Base-by-base conservation (phyloP, 2,888 invertebrate genomes). In the Oeneis ivallda region DNA sequence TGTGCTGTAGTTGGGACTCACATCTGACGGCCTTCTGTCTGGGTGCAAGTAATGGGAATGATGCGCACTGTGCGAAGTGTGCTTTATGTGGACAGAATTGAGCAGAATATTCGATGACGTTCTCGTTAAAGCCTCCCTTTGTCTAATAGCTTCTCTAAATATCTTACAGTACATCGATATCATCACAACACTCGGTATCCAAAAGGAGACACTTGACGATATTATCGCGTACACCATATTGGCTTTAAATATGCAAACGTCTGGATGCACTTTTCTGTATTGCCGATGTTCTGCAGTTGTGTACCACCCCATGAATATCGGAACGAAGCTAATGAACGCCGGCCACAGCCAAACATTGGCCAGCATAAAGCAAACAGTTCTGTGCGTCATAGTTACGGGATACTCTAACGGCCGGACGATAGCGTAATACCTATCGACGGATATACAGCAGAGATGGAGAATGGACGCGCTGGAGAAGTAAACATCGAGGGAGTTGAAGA, bases 241-340 rank as follows among this genome's bases (percentile, higher is more conserved):
- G 15, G 96, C 97, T 78, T 96, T 95, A 81, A 97, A 97, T 45
- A 93, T 94, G 83, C 97, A 98, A 11, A 94, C 94, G 79, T 96
- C 94, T 5, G 96, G 96, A 80, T 96, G 92, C 8, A 92, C 83
- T 53, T 89, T 82, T 73, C 94, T 89, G 74, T 92, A 93, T 87
- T 90, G 93, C 52, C 96, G 91, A 79, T 97, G 96, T 66, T 96
- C 95, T 32, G 93, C 93, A 0, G 98, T 98, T 8, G 98, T 98
- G 85, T 98, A 98, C 96, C 98, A 97, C 59, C 97, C 98, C 89
- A 97, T 95, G 85, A 98, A 98, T 67, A 98, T 98, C 50, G 98
- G 98, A 64, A 98, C 95, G 84, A 98, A 98, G 69, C 98, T 98
- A 75, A 99, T 96, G 69, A 98, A 93, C 0, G 97, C 97, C 0